A percentile compares a stretch with the other conserved stretches of the same genome.
Conservation (phyloP, 2,797 vertebrate species). For the Heteromormyrus szaboi region DNA sequence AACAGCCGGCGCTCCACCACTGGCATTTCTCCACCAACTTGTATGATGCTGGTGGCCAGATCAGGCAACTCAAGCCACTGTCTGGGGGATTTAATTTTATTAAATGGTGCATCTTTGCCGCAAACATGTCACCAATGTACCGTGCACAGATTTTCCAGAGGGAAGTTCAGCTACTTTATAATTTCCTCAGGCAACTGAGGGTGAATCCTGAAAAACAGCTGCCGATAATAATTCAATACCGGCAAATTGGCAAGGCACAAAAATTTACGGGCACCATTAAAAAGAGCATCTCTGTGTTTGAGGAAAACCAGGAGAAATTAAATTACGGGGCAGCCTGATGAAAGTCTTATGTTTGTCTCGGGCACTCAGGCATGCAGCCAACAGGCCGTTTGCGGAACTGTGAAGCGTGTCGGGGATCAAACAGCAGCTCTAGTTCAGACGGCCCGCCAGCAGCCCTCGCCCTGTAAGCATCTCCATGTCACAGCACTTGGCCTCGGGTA, state of each 20-base stretch:
- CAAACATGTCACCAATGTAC: background rate
- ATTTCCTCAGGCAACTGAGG: background rate
- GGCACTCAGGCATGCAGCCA: background rate
- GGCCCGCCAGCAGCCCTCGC: background rate
- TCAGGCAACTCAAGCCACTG: background rate
- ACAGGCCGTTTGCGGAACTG: background rate
- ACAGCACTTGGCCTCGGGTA: slow-evolving; percentile 11
- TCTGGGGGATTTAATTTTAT: background rate
- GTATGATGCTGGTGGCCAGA: background rate
- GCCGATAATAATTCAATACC: background rate
- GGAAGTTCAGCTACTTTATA: background rate
- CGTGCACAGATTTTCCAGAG: background rate
- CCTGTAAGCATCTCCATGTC: slow-evolving; percentile 10
- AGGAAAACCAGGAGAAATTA: background rate
- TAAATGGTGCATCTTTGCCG: background rate
- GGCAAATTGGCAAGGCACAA: background rate
- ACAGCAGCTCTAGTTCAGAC: background rate
- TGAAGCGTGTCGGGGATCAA: background rate
- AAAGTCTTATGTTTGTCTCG: background rate
- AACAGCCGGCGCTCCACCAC: background rate
- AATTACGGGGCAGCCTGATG: background rate
- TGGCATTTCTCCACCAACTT: background rate
- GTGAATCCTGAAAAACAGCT: background rate
- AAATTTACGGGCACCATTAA: background rate
- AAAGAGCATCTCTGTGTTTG: background rate